Evolutionary conservation across 1,140 invertebrate genomes (phyloP).

Genomic region (Apis mellifera): DNA sequence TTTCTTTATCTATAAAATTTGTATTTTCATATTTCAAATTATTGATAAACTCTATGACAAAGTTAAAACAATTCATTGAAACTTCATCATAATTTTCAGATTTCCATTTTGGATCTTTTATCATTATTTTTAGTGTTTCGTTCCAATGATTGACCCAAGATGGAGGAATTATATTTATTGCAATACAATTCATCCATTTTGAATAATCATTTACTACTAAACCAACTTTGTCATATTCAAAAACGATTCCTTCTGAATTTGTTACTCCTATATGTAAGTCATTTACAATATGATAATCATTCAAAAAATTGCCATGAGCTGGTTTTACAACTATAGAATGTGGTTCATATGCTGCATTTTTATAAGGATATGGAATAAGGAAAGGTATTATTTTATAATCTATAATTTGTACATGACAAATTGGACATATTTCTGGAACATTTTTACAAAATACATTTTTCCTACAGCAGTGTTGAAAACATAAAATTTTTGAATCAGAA

Average conservation of each 20-base stretch:
- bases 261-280: constrained; percentile 77
- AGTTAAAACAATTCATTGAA: constrained; percentile 75
- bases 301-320: constrained; percentile 72
- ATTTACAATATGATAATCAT: constrained; percentile 66
- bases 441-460: constrained; percentile 73
- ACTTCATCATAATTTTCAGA: constrained; percentile 68
- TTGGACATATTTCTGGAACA: constrained; percentile 73
- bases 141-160: constrained; percentile 77
- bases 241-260: constrained; percentile 68
- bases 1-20: constrained; percentile 71
- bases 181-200: constrained; percentile 73
- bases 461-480: constrained; percentile 74
- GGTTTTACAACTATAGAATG: constrained; percentile 72
- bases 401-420: constrained; percentile 62
- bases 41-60: constrained; percentile 76
- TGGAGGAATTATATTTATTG: constrained; percentile 69
- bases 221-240: constrained; percentile 76
- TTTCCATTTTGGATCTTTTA: constrained; percentile 68
- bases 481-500: constrained; percentile 66
- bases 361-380: constrained; percentile 74
- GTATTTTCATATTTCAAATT: constrained; percentile 68
- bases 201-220: constrained; percentile 68
- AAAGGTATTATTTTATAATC: constrained; percentile 71
- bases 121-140: constrained; percentile 61
- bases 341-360: constrained; percentile 66